Conservation (phyloP, 2,797 vertebrate species). For the Hipposideros larvatus region DNA sequence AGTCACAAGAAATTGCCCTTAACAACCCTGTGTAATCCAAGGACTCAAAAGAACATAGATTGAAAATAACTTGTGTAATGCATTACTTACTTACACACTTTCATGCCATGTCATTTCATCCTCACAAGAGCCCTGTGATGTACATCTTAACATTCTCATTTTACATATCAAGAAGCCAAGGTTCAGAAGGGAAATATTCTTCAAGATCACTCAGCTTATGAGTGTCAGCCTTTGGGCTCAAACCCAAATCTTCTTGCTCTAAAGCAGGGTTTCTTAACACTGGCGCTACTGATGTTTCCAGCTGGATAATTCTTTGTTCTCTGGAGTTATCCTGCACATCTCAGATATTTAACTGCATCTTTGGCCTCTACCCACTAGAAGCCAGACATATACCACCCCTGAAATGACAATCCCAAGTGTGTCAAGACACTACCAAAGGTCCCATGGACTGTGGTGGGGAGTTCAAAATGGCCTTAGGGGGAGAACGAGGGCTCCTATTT, state of each 20-base stretch:
- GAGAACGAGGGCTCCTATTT: background rate
- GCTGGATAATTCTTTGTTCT: background rate
- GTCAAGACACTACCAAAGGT: background rate
- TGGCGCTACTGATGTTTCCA: background rate
- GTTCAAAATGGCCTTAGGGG: background rate
- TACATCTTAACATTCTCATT: background rate
- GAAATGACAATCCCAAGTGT: background rate
- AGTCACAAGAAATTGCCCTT: background rate
- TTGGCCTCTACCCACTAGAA: background rate
- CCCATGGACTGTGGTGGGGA: background rate
- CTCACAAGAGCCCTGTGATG: background rate
- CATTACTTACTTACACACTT: background rate
- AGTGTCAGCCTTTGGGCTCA: background rate
- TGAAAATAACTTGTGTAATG: background rate
- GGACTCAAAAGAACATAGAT: background rate
- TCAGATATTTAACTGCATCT: background rate
- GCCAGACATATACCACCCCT: background rate
- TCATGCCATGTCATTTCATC: conserved; percentile 1
- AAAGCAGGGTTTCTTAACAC: background rate
- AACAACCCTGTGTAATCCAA: background rate
- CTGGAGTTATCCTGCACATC: background rate
- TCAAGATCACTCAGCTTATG: background rate
- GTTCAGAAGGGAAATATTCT: background rate
- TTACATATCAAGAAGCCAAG: background rate
- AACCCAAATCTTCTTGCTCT: background rate